These are phyloP conservation scores for Hemiscyllium ocellatum DNA, from an alignment of 2,113 vertebrate genomes.

Conservation along the genomic window DNA sequence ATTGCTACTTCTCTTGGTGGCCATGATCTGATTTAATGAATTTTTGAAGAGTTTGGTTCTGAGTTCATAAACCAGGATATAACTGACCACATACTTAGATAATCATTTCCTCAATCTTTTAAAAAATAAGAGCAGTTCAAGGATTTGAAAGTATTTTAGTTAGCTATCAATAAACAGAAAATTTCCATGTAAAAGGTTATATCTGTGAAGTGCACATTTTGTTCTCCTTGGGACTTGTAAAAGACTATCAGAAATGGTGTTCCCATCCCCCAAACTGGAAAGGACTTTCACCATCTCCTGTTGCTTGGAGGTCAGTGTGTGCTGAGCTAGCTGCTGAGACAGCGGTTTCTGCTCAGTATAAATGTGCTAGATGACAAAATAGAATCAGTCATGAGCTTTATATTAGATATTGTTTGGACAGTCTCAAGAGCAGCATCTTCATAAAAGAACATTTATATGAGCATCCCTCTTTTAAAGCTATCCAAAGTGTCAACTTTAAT, in stretches of 20 bases:
- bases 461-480: conserved; percentile 24
- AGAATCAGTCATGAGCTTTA: not conserved
- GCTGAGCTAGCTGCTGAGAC: conserved; percentile 10
- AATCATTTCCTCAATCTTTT: not conserved
- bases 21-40: no score
- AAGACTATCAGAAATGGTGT: not conserved
- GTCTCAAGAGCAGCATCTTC: conserved; percentile 9
- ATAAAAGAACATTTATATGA: conserved; percentile 8
- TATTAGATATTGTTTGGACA: conserved; percentile 32
- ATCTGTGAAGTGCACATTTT: not conserved
- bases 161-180: not conserved
- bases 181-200: not conserved
- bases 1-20: not conserved
- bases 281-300: not conserved
- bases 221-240: not conserved
- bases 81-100: not conserved
- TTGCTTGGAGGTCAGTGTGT: not conserved
- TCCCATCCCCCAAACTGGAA: not conserved
- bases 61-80: not conserved
- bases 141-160: not conserved
- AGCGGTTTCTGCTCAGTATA: not conserved
- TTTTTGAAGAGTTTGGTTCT: no score
- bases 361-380: not conserved
- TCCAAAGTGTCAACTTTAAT: conserved; percentile 28
- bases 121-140: not conserved